Conservation (phyloP, 2,113 vertebrate species). For the Vulpes ferrilata region DNA sequence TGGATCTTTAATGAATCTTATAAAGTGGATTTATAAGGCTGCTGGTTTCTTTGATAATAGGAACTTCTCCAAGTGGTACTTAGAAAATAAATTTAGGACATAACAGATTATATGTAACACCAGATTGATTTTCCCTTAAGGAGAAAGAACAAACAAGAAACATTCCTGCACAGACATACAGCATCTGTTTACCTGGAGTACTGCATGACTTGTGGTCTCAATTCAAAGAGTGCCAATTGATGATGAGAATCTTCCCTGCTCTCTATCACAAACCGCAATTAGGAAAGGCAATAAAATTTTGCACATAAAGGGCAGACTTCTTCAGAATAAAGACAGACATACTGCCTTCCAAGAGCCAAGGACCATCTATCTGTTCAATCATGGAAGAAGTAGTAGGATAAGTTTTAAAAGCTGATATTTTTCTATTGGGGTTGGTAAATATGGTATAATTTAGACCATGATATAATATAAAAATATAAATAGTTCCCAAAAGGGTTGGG, state of each 20-base stretch:
- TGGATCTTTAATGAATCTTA: neutral
- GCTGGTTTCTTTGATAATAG: conserved; percentile 29
- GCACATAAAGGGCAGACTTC: neutral
- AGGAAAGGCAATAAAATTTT: neutral
- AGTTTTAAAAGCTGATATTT: neutral
- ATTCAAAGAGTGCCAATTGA: neutral
- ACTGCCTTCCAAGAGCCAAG: neutral
- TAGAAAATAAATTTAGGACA: conserved; percentile 15
- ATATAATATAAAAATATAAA: neutral
- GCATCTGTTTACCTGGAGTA: neutral
- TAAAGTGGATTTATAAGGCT: conserved; percentile 3
- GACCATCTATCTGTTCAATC: neutral
- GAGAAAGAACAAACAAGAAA: neutral
- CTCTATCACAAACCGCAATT: neutral
- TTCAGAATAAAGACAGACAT: neutral
- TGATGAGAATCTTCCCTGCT: neutral
- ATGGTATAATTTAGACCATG: neutral
- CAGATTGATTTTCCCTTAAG: neutral
- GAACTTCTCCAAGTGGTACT: neutral
- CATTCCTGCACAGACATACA: neutral
- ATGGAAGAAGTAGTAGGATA: neutral
- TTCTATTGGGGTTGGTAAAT: neutral
- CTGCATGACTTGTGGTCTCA: neutral
- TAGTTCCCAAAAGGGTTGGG: neutral
- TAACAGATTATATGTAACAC: neutral